Conservation (phyloP, 2,113 vertebrate genomes). For the Pteronura brasiliensis region DNA sequence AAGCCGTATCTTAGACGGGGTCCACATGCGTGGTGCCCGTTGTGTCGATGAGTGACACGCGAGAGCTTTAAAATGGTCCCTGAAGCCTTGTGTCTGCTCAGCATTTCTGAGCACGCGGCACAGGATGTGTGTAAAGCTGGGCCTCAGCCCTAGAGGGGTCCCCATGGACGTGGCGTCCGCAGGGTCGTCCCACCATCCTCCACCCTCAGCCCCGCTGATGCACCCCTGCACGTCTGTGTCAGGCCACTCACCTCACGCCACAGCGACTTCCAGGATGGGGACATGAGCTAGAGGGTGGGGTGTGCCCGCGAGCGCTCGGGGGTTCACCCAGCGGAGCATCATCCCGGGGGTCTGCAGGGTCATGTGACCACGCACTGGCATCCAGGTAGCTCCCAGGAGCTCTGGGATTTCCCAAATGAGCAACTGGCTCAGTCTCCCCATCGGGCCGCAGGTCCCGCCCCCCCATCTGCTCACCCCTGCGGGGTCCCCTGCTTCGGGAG, state of each 20-base stretch:
- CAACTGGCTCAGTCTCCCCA: neutral
- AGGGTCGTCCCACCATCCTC: neutral
- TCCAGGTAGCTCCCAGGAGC: neutral
- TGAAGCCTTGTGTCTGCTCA: too few species aligned
- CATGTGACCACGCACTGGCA: accelerated
- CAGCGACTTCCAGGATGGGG: too few species aligned
- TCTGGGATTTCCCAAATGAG: neutral
- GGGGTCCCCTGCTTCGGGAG: neutral
- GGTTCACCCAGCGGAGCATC: accelerated
- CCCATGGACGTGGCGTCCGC: accelerated
- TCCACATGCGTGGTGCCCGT: accelerated
- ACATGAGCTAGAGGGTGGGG: too few species aligned
- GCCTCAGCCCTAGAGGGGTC: neutral
- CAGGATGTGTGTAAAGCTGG: neutral
- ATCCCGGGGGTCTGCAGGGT: accelerated
- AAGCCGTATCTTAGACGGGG: neutral
- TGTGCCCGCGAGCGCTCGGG: accelerated
- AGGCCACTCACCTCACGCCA: neutral
- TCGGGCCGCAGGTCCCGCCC: neutral
- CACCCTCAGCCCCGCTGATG: accelerated
- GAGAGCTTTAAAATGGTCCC: neutral
- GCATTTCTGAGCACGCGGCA: too few species aligned
- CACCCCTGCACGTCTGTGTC: too few species aligned
- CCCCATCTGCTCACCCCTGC: accelerated
- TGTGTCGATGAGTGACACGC: too few species aligned